Evolutionary conservation across 2,113 vertebrate species (phyloP).

Genomic region (Hydrochoerus hydrochaeris): DNA sequence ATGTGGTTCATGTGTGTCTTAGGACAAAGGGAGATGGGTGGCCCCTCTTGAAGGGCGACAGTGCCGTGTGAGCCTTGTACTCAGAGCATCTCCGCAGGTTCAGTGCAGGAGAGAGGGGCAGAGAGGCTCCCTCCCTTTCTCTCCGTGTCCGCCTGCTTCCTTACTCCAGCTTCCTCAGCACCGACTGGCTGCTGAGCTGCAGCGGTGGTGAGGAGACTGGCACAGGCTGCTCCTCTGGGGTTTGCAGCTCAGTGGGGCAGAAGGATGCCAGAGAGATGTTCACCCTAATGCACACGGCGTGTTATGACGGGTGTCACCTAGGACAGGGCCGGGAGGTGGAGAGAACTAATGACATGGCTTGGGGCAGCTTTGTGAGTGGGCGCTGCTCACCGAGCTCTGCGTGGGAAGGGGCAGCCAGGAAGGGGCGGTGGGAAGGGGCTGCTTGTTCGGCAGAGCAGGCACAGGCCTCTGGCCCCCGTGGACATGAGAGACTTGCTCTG

Average conservation of each 20-base stretch:
- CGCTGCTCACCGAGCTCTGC: background rate
- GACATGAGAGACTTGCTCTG: background rate
- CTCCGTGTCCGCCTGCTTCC: background rate
- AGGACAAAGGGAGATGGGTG: background rate
- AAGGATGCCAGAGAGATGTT: background rate
- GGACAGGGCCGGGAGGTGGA: fast-evolving
- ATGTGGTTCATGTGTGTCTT: too few relatives aligned
- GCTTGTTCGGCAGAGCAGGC: background rate
- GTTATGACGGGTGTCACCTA: fast-evolving
- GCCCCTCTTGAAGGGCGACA: background rate
- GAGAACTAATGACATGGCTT: background rate
- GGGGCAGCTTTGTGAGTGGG: background rate
- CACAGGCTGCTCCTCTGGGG: background rate
- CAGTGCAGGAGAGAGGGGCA: background rate
- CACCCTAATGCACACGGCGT: fast-evolving
- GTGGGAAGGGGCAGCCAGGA: background rate
- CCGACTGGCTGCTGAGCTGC: background rate
- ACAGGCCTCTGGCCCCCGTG: background rate
- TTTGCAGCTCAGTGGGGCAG: background rate
- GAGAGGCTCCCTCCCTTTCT: background rate
- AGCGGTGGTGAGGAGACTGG: background rate
- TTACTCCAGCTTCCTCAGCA: background rate
- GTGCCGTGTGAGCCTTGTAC: too few relatives aligned
- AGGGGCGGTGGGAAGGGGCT: background rate
- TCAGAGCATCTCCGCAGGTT: fast-evolving